Evolutionary conservation across 2,888 invertebrate genomes (phyloP), one percentile per base, ranked within the genome.

Genomic region (Lagria hirta): DNA sequence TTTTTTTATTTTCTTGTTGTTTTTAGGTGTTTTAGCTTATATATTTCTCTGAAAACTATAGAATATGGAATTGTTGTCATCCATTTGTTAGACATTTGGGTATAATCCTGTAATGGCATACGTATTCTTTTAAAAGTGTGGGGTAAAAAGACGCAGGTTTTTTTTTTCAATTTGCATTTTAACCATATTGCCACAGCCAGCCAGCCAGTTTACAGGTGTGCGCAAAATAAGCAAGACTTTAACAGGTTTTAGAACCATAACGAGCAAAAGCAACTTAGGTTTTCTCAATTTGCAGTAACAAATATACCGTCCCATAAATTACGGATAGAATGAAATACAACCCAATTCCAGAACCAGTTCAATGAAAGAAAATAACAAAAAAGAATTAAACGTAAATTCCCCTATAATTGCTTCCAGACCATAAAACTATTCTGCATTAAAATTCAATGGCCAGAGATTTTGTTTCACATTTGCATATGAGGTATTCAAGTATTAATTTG

Each of bases 201-300:
- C n/a, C n/a, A n/a, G n/a, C n/a, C n/a, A n/a, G n/a, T n/a, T n/a
- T n/a, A 20, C 26, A 14, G 26, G 36, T 36, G 27, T 27, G 20
- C 13, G 27, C 36, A 36, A 36, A 36, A 36, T 36, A 18, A 36
- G 27, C 35, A 26, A 36, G 27, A 33, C 33, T 23, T 22, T 22
- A 33, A 36, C 20, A 35, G 21, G 14, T 23, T 26, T 12, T 14
- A 38, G n/a, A n/a, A n/a, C n/a, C n/a, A n/a, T n/a, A n/a, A n/a
- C n/a, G n/a, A n/a, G n/a, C n/a, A n/a, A n/a, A n/a, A n/a, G n/a
- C n/a, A n/a, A n/a, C n/a, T n/a, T n/a, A n/a, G n/a, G 38, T 38
- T 38, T 38, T 38, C 38, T 29, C 38, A 38, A 38, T 38, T 38
- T 30, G 38, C 38, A 38, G 38, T 38, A 38, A 38, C 38, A 38